phyloP scores from a whole-genome alignment of 2,888 invertebrate species.

The Hypomecis punctinalis region DNA sequence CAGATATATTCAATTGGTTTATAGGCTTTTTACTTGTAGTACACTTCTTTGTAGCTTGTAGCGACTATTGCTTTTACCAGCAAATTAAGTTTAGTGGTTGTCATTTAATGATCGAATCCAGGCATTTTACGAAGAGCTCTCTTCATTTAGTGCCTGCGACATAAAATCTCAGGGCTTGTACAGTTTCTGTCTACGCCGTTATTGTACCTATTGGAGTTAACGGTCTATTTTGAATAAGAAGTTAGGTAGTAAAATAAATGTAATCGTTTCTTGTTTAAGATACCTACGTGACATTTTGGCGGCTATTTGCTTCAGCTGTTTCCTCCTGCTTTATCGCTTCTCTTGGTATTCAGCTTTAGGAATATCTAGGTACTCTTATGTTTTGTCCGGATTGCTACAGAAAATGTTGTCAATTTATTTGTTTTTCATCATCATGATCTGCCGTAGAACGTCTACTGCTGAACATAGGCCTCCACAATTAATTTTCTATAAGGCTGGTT shows the following conservation, averaged over 20 bases:
- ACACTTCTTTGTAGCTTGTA: background rate
- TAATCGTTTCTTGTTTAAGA: background rate
- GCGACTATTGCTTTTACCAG: background rate
- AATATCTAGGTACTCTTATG: no score
- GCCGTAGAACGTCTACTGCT: no score
- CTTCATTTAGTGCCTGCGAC: background rate
- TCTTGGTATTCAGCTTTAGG: no score
- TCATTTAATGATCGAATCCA: background rate
- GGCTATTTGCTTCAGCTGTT: background rate
- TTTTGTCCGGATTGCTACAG: no score
- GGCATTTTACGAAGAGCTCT: background rate
- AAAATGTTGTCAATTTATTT: no score
- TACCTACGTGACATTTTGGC: background rate
- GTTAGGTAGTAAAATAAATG: slow-evolving; percentile 4
- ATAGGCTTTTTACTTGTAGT: no score
- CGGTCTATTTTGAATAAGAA: slow-evolving; percentile 11
- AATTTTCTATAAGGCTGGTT: no score
- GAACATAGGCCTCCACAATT: no score
- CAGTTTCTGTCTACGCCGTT: slow-evolving; percentile 6
- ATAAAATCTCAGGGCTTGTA: slow-evolving; percentile 5
- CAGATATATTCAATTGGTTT: no score
- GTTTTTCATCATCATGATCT: no score
- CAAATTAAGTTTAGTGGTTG: slow-evolving; percentile 2
- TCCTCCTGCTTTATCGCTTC: no score
- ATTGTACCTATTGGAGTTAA: background rate